Base-by-base conservation (phyloP, 37 sponge, comb jelly and placozoan species). In the Oscarella lobularis region DNA sequence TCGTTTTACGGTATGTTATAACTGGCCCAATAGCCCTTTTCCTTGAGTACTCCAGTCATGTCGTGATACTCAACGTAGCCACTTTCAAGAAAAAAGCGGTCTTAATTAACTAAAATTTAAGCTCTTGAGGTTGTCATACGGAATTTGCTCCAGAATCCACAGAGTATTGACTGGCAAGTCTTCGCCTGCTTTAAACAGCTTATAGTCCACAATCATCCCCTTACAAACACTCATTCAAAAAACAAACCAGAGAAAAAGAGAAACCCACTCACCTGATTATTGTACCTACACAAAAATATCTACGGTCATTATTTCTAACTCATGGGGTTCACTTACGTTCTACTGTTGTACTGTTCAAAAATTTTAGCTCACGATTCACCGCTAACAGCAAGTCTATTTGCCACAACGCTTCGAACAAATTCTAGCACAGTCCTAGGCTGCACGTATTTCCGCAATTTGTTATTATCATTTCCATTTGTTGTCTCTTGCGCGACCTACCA, bases 121-220 rank as follows among this genome's bases (percentile, higher is more conserved):
- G n/a, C n/a, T 20, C 60, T 9, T 48, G 60, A 29, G 71, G 4
- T 5, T 30, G 31, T 30, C 6, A 4, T 69, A 80, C 78, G 99
- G 99, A 2, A 97, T 48, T 66, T 97, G 99, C 66, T 97, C 99
- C 37, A 97, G 75, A 9, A 93, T 84, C 80, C 86, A 93, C 29
- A 97, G 79, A 0, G 87, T 78, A 29, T 14, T 35, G 39, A 75
- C 74, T 9, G 39, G 1, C 1, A 86, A 54, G 5, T 67, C 41
- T 1, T 74, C 31, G 0, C 83, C 79, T 34, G 72, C 75, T 2
- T 65, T 38, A 66, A 97, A 93, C 41, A 74, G 73, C 31, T 97
- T 97, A 77, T 93, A 97, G 67, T 97, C 94, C 6, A 90, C 78
- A 5, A 97, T 79, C 99, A 93, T 97, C 99, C 99, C 92, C 83